These are phyloP conservation scores for Drosophila aldrichi DNA, from an alignment of 2,888 invertebrate species.

Conservation along the genomic window DNA sequence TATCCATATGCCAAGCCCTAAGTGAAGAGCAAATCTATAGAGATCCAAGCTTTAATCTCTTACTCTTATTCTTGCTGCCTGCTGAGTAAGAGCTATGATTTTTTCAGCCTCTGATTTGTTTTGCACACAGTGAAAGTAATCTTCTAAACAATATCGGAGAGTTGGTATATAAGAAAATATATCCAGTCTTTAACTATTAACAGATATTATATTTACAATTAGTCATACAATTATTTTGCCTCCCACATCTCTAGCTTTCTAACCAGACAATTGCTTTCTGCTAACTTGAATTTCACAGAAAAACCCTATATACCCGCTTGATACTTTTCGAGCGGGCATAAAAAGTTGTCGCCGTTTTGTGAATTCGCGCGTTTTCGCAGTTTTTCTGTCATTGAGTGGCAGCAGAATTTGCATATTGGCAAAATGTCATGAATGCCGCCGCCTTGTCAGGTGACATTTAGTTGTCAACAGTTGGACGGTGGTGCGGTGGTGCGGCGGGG, in stretches of 20 bases:
- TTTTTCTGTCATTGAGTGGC: slow-evolving; percentile 19
- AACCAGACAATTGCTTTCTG: neutral
- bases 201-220: neutral
- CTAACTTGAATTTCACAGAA: neutral
- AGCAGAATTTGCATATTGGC: slow-evolving; percentile 70
- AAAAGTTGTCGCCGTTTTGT: slow-evolving; percentile 35
- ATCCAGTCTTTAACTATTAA: neutral
- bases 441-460: slow-evolving; percentile 37
- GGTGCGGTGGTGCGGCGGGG: too few species aligned
- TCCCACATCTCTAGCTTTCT: neutral
- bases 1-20: neutral
- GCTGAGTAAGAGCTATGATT: too few species aligned
- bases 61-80: too few species aligned
- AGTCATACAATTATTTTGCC: neutral
- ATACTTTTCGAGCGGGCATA: neutral
- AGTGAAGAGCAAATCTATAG: neutral
- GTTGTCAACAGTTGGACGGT: slow-evolving; percentile 30
- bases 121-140: neutral
- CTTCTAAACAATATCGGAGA: neutral
- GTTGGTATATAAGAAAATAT: too few species aligned
- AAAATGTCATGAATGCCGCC: slow-evolving; percentile 54
- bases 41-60: too few species aligned
- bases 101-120: too few species aligned
- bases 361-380: slow-evolving; percentile 28
- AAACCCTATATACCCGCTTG: slow-evolving; percentile 9